Conservation (phyloP, 2,797 vertebrate species). For the Numenius phaeopus region DNA sequence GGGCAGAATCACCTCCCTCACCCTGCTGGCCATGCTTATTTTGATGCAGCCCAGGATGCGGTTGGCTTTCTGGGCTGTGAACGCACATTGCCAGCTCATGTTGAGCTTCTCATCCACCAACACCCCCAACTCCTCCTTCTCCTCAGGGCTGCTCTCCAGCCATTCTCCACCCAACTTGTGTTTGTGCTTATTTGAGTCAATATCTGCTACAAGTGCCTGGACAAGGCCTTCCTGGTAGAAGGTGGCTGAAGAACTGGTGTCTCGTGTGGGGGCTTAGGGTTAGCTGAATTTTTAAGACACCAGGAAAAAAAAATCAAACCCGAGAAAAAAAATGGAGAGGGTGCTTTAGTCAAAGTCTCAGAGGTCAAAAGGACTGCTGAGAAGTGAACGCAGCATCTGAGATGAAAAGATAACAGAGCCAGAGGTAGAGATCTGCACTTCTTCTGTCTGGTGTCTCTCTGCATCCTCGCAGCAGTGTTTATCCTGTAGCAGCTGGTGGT, state of each 20-base stretch:
- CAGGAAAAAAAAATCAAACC: not conserved
- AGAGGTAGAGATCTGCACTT: not conserved
- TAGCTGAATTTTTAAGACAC: not conserved
- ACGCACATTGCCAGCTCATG: not conserved
- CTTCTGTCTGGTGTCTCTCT: not conserved
- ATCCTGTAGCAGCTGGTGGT: constrained; percentile 34
- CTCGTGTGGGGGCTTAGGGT: not conserved
- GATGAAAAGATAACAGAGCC: not conserved
- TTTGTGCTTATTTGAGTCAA: not conserved
- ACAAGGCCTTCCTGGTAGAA: not conserved
- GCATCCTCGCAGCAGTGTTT: not conserved
- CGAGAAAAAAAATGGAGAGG: not conserved
- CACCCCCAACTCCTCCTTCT: not conserved
- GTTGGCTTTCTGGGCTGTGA: not conserved
- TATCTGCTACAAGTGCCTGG: not conserved
- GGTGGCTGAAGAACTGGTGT: not conserved
- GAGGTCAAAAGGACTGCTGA: not conserved
- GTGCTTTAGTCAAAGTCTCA: not conserved
- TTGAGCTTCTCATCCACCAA: not conserved
- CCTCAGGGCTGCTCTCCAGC: not conserved
- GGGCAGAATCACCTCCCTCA: not conserved
- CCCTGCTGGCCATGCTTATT: not conserved
- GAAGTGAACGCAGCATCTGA: not conserved
- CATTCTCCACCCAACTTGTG: not conserved
- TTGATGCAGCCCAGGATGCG: not conserved